phyloP scores from a whole-genome alignment of 2,113 vertebrate species.

The Apteryx mantelli region DNA sequence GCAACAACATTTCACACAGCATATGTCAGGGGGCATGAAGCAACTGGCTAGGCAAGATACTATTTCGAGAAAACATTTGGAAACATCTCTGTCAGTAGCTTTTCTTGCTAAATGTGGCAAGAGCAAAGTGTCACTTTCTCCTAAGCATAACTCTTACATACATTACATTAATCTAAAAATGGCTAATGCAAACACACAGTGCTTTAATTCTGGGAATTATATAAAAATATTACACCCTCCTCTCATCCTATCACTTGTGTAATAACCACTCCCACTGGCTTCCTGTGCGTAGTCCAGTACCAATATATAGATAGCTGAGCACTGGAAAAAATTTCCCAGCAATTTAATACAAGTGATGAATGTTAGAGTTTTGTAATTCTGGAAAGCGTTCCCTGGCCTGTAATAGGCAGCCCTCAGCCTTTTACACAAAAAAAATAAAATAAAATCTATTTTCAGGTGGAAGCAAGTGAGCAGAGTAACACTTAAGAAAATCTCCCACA shows the following conservation, averaged over 20 bases:
- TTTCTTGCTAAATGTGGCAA: background rate
- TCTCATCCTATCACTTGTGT: background rate
- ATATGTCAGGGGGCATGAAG: background rate
- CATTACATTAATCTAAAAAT: background rate
- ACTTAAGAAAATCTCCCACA: background rate
- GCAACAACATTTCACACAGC: background rate
- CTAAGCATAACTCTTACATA: background rate
- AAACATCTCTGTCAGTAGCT: background rate
- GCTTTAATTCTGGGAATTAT: background rate
- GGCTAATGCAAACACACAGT: background rate
- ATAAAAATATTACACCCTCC: background rate
- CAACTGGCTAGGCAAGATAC: background rate
- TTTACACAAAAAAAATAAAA: background rate
- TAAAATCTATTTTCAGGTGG: background rate
- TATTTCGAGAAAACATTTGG: conserved; percentile 6
- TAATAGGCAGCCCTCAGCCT: background rate
- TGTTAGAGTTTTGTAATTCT: background rate
- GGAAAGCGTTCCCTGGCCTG: background rate
- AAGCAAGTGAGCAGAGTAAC: background rate
- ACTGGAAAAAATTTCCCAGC: background rate
- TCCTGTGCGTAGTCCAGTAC: background rate
- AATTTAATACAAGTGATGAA: too few relatives aligned
- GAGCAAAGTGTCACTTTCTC: background rate
- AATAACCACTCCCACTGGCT: background rate
- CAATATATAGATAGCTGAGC: rapidly evolving